Evolutionary conservation across 2,888 invertebrate genomes (phyloP), one percentile per base, ranked within the genome.

Genomic region (Netelia inedita): DNA sequence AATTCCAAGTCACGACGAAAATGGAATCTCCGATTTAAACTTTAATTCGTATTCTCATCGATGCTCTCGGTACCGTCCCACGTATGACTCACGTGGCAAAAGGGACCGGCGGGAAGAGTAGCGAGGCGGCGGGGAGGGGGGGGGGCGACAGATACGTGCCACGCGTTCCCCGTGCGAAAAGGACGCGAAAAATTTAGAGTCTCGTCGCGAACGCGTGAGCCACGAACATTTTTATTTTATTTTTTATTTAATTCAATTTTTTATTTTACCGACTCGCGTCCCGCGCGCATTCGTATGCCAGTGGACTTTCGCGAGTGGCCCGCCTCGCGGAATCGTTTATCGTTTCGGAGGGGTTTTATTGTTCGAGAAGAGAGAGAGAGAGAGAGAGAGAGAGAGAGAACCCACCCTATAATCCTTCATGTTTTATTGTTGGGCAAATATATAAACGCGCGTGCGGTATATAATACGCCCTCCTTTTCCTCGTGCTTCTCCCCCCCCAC

Each of bases 381-480:
- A 10, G 69, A 16, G 2, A 55, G 59, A 43, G 59, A 21, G 63
- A 16, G 68, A 59, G 28, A 35, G 69, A 61, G 63, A 55, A 28
- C 63, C 74, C n/a, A 73, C 80, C 80, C 83, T 84, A 84, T 80
- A 84, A 84, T 84, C 80, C 76, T 79, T 46, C 66, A 80, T 84
- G 80, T 80, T 84, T 84, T 84, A 84, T 84, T 80, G 83, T 84
- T 84, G 83, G 80, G 83, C 83, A 84, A 84, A 84, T 76, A 84
- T 76, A 82, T 72, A 83, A 61, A 74, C 83, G 79, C 71, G 71
- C 41, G 79, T 72, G 74, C 75, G 69, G 71, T 75, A 63, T 71
- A 80, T 63, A 63, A 79, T 79, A 79, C 83, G 80, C 83, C 80
- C 53, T 79, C 75, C 66, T 71, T 75, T 71, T 80, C 43, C 75